Conservation (phyloP, 2,888 invertebrate genomes). For the Amblyjoppa fuscipennis region DNA sequence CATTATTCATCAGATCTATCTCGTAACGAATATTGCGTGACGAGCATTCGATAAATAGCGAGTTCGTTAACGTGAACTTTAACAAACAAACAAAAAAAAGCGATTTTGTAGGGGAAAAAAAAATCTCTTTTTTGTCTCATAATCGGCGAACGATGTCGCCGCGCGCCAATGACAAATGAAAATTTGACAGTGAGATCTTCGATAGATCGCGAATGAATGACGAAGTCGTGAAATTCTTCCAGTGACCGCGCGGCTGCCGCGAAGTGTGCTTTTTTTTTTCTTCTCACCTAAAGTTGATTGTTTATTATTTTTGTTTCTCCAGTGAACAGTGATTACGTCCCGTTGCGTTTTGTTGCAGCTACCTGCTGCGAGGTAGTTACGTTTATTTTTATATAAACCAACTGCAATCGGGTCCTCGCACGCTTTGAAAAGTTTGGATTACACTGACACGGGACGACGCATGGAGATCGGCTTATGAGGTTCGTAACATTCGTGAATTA, state of each 20-base stretch:
- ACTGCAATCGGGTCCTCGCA: conserved; percentile 29
- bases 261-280: conserved; percentile 32
- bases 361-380: conserved; percentile 28
- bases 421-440: conserved; percentile 67
- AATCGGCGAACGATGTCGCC: neutral
- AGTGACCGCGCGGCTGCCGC: conserved; percentile 40
- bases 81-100: neutral
- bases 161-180: neutral
- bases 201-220: conserved; percentile 11
- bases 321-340: conserved; percentile 63
- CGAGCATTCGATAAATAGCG: neutral
- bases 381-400: neutral
- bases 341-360: conserved; percentile 2
- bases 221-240: conserved; percentile 13
- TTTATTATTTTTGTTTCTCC: conserved; percentile 4
- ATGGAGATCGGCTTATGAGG: conserved; percentile 54
- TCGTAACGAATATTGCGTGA: neutral
- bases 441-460: conserved; percentile 59
- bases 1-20: neutral
- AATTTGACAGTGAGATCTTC: conserved; percentile 31
- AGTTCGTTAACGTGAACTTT: conserved; percentile 23
- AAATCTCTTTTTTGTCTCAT: neutral
- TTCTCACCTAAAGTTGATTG: neutral
- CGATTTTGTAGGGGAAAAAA: neutral
- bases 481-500: conserved; percentile 34